Percentiles rank a stretch among this genome's conserved stretches.
Evolutionary conservation across 2,113 vertebrate species (phyloP).

Genomic region (Megaptera novaeangliae): DNA sequence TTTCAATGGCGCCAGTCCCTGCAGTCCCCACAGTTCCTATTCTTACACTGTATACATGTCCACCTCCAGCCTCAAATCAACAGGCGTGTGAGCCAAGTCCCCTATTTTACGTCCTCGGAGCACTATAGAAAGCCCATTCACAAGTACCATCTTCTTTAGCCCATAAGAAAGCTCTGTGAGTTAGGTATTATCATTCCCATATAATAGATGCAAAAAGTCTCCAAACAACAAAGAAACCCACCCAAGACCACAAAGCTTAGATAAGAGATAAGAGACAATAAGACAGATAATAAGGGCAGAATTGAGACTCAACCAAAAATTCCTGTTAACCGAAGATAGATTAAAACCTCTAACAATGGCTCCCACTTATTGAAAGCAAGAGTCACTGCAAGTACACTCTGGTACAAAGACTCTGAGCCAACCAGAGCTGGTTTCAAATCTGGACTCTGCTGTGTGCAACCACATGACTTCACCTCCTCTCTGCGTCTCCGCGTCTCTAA

Average conservation of each 20-base stretch:
- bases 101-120: not conserved
- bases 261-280: not conserved
- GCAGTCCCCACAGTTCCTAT: not conserved
- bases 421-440: not conserved
- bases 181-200: not conserved
- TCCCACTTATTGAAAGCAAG: not conserved
- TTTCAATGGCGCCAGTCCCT: not conserved
- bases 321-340: not conserved
- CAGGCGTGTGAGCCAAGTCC: not conserved
- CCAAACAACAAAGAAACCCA: not conserved
- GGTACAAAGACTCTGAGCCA: not conserved
- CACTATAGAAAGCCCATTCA: not conserved
- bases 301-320: not conserved
- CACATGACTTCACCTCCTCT: not conserved
- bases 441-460: not conserved
- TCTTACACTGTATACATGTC: accelerated
- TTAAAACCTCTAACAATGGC: not conserved
- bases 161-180: not conserved
- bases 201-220: not conserved
- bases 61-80: not conserved
- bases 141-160: not conserved
- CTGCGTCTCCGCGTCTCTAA: not conserved
- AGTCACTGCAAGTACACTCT: not conserved
- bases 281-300: not conserved
- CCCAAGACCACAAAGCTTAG: not conserved